Base-by-base conservation (phyloP, 2,113 vertebrate species). In the Albula goreensis region DNA sequence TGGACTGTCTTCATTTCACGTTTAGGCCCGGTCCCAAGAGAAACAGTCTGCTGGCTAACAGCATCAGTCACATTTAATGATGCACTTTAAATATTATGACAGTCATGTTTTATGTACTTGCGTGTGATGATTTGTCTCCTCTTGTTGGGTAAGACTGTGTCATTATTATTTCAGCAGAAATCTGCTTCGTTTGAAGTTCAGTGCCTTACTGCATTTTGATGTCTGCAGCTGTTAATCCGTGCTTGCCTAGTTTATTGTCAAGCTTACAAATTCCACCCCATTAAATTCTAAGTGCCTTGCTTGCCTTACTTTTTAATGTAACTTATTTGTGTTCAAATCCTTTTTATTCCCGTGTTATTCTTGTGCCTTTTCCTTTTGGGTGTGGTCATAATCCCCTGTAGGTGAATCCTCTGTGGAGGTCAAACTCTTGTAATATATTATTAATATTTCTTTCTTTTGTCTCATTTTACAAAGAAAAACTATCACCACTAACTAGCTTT, bases 1-100 rank as follows among this genome's bases (percentile, higher is more conserved):
- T 41, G 31, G 31, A 41, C 31, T 41, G 31, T 41, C 31, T 41
- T 41, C 31, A 41, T 41, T 41, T 41, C 31, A 41, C 31, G 31
- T 41, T 41, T 41, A 41, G 31, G 31, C 31, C 31, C 31, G 31
- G 31, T 41, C 31, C 31, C 31, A 41, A 41, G 31, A 41, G 31
- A 41, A 41, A 41, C 31, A 41, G 31, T 63, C 57, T 12, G 57
- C 11, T 66, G 57, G 13, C 25, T 48, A 31, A 83, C 31, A 41
- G 31, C 31, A 41, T 41, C 31, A 41, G 31, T 41, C 31, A 41
- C 31, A 41, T 41, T 41, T 41, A 41, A 41, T 12, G 51, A 41
- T 66, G 82, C 82, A 83, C 82, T 83, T 83, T 83, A 83, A 48
- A 66, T 83, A 66, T 83, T 41, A 19, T 4, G 2, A 3, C 60